phyloP scores from a whole-genome alignment of 2,797 vertebrate species.

The Phoxinus dragarum region DNA sequence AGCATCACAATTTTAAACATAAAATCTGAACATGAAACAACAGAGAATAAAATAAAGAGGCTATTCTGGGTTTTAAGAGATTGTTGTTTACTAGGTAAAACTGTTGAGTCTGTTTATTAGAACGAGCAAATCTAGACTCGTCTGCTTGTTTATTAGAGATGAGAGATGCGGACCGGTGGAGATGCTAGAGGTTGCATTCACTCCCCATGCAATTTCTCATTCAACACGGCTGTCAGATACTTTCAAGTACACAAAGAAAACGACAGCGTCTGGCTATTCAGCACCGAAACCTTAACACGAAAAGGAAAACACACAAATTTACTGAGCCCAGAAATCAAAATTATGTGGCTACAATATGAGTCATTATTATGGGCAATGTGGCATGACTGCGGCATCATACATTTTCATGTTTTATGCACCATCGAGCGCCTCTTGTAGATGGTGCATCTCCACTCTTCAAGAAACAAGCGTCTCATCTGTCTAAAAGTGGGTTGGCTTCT shows the following conservation, averaged over 20 bases:
- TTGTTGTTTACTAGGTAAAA: neutral
- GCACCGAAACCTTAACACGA: constrained; percentile 28
- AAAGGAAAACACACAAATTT: constrained; percentile 28
- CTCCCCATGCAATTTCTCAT: constrained; percentile 44
- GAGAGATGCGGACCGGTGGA: constrained; percentile 51
- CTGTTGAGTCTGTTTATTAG: constrained; percentile 7
- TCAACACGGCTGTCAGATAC: constrained; percentile 47
- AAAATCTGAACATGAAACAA: neutral
- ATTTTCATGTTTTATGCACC: constrained; percentile 85
- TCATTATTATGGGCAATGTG: constrained; percentile 70
- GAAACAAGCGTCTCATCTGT: constrained; percentile 68
- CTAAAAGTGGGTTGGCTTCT: constrained; percentile 71
- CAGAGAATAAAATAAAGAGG: neutral
- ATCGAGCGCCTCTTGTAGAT: constrained; percentile 80
- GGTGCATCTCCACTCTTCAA: constrained; percentile 69
- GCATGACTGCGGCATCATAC: constrained; percentile 72
- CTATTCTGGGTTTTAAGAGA: neutral
- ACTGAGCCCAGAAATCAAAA: constrained; percentile 69
- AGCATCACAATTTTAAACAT: neutral
- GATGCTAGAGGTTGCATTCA: constrained; percentile 29
- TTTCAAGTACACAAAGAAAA: constrained; percentile 28
- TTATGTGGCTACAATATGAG: constrained; percentile 72
- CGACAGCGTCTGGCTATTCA: neutral
- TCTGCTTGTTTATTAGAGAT: constrained; percentile 27
- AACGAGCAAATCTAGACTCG: neutral